Evolutionary conservation across 2,113 vertebrate genomes (phyloP), one percentile per base, ranked within the genome.

Genomic region (Amia ocellicauda): DNA sequence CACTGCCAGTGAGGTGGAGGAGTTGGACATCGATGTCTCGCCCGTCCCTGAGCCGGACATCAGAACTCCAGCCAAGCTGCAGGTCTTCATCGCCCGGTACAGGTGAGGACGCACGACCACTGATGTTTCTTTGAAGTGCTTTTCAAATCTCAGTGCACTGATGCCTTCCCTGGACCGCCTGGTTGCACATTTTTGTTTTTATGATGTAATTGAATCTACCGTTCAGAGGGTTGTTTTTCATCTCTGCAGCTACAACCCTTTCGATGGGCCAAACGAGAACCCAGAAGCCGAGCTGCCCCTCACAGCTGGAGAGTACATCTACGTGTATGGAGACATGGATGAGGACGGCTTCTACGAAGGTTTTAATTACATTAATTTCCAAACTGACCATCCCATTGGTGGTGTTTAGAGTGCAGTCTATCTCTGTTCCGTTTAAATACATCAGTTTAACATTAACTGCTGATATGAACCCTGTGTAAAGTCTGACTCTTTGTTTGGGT

Each of bases 261-360:
- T 94, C 3, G 95, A 97, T 70, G 97, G 97, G 22, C 97, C 97
- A 62, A 99, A 98, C 57, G 96, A 99, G 83, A 99, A 94, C 62
- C 96, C 97, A 22, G 97, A 99, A 74, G 93, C 96, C 47, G 97
- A 99, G 78, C 90, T 99, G 5, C 97, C 97, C 0, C 88, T 99
- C 59, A 98, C 94, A 5, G 97, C 97, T 28, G 97, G 97, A 60
- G 96, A 99, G 63, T 99, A 99, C 67, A 95, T 99, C 80, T 99
- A 99, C 27, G 76, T 99, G 68, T 98, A 95, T 23, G 97, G 97
- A 67, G 91, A 92, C 78, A 95, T 98, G 96, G 97, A 99, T 58
- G 96, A 99, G 63, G 97, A 99, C 47, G 95, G 97, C 74, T 99
- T 99, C 83, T 99, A 93, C 84, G 97, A 99, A 94, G 97, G 97